Evolutionary conservation across 2,113 vertebrate genomes (phyloP), one percentile per base, ranked within the genome.

Genomic region (Hippocampus mohnikei): DNA sequence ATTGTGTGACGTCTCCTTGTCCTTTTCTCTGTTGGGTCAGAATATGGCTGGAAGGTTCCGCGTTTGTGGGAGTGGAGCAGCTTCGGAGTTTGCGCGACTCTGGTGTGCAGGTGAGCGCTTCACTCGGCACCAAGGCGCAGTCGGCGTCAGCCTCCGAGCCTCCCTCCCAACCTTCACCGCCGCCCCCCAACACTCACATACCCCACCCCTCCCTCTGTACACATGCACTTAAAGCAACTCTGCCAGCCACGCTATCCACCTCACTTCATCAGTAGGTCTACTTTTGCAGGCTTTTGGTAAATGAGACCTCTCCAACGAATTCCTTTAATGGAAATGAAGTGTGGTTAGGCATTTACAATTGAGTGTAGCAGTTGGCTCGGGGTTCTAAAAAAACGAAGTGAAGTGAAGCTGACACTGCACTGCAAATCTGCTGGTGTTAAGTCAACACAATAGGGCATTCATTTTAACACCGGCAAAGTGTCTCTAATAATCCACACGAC

Each of bases 71-170:
- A 77, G 80, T 85, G 83, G 75, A 79, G 83, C 70, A 77, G 85
- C 84, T 84, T 77, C 81, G 71, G 84, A 90, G 71, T 89, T 87
- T 82, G 80, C 73, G 77, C 80, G 84, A 77, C 83, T 86, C 88
- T 88, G 84, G 77, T 89, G 84, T 91, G 91, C 90, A 92, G 90
- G 91, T 91, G 90, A 91, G 89, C 85, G 88, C 87, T 91, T 81
- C 77, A 88, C 91, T 91, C 90, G 79, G 89, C 90, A 86, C 87
- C 86, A 81, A 88, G 88, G 90, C 86, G 90, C 91, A 88, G 87
- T 81, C 84, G 81, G 90, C 90, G 90, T 91, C 91, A 90, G 90
- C 81, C 87, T 73, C 71, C 90, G 77, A 89, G 86, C 89, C 89
- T 90, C 91, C 89, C 92, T 88, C 73, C 85, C 79, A 84, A 67